These are phyloP conservation scores for Sacculina carcini DNA, from an alignment of 2,888 invertebrate species.

Conservation along the genomic window DNA sequence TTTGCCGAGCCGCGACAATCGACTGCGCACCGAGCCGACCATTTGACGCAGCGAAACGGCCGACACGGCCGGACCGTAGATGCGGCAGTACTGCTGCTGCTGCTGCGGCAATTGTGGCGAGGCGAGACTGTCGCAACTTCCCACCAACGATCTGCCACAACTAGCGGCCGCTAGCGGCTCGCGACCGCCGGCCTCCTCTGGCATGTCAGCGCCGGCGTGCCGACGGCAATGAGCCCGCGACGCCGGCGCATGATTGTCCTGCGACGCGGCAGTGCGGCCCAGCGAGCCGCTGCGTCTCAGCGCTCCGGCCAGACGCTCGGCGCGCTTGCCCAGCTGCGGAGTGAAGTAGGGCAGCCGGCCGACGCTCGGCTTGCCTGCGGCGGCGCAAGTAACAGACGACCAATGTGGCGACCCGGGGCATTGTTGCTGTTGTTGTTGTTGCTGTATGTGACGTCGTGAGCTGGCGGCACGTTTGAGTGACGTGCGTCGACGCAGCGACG, in stretches of 20 bases:
- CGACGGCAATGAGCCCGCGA: conserved; percentile 14
- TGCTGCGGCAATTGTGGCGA: no score
- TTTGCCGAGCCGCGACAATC: conserved; percentile 12
- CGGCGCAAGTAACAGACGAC: neutral
- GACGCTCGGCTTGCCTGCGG: conserved; percentile 4
- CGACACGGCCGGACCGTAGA: conserved; percentile 33
- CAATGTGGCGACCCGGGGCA: neutral
- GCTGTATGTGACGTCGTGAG: neutral
- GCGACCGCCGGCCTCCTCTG: no score
- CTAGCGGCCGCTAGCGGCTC: no score
- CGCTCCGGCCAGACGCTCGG: neutral
- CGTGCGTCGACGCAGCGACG: neutral
- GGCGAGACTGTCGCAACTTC: conserved; percentile 26
- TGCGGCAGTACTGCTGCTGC: conserved; percentile 50
- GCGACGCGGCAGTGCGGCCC: conserved; percentile 13
- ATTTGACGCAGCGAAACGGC: conserved; percentile 18
- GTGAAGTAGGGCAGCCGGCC: neutral
- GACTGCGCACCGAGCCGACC: conserved; percentile 9
- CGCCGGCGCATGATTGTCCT: conserved; percentile 8
- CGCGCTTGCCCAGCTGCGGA: neutral
- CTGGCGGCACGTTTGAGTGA: neutral
- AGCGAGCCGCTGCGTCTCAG: conserved; percentile 15
- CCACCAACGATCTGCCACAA: conserved; percentile 19
- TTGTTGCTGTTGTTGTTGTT: no score
- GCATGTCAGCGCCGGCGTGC: no score